These are phyloP conservation scores for Mesodorylaimus sp. DNA, from an alignment of 2,888 invertebrate genomes.

Conservation along the genomic window DNA sequence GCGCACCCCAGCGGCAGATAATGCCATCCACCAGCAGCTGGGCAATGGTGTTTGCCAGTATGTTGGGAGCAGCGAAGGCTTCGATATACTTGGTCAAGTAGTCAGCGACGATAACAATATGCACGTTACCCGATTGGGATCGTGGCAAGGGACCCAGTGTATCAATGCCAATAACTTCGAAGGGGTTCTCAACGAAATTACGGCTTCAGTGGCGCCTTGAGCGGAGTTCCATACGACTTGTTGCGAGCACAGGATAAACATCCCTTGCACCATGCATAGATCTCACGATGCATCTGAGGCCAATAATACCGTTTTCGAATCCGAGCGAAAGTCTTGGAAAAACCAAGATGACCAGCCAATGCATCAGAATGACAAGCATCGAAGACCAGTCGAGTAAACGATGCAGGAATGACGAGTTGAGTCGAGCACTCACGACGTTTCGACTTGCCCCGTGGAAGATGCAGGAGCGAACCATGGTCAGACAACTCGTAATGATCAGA, in stretches of 20 bases:
- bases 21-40: constrained; percentile 13
- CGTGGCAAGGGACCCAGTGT: constrained; percentile 15
- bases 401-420: background rate
- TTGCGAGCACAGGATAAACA: constrained; percentile 13
- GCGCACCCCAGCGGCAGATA: constrained; percentile 13
- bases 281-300: constrained; percentile 11
- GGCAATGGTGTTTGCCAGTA: constrained; percentile 20
- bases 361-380: background rate
- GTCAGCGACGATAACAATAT: constrained; percentile 14
- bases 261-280: constrained; percentile 6
- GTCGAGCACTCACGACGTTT: no score
- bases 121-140: constrained; percentile 12
- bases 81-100: constrained; percentile 14
- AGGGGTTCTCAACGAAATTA: background rate
- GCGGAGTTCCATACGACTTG: constrained; percentile 6
- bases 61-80: constrained; percentile 20
- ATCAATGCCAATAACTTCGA: background rate
- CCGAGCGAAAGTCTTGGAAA: background rate
- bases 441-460: no score
- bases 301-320: constrained; percentile 10
- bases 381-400: background rate
- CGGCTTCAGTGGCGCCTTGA: background rate
- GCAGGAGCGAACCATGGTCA: no score
- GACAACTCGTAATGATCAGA: no score
- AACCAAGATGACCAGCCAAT: constrained; percentile 3